These are phyloP conservation scores for Ailuropoda melanoleuca DNA, from an alignment of 2,113 vertebrate species.

Conservation along the genomic window DNA sequence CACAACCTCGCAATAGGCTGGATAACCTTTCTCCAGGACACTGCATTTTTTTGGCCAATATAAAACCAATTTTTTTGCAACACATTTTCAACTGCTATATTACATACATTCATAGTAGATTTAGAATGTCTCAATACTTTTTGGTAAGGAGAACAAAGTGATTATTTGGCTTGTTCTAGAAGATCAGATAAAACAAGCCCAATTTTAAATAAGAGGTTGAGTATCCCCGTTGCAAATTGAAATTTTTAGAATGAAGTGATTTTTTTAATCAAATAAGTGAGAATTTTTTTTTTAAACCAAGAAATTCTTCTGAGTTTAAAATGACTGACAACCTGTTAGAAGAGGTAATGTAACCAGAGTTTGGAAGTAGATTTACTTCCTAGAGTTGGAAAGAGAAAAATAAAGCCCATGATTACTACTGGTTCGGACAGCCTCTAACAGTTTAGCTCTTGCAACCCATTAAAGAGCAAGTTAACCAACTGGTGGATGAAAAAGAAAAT, in stretches of 20 bases:
- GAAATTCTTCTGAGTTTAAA: neutral
- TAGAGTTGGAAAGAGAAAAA: neutral
- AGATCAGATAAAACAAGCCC: neutral
- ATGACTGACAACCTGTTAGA: neutral
- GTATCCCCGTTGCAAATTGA: neutral
- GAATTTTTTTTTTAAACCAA: neutral
- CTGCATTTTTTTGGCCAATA: neutral
- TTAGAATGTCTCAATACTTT: neutral
- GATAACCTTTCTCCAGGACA: neutral
- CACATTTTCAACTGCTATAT: neutral
- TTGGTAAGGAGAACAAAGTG: neutral
- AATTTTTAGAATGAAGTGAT: neutral
- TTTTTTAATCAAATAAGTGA: neutral
- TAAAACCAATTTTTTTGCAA: neutral
- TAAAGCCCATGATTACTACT: neutral
- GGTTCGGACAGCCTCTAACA: neutral
- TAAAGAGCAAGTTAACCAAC: neutral
- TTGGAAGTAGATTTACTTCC: neutral
- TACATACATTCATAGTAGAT: neutral
- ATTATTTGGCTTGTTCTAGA: constrained; percentile 14
- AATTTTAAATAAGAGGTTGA: neutral
- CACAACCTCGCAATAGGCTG: neutral
- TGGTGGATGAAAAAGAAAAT: neutral
- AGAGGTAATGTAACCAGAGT: neutral
- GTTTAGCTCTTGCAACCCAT: neutral